phyloP scores from a whole-genome alignment of 2,797 vertebrate genomes.

The Acanthurus tractus region DNA sequence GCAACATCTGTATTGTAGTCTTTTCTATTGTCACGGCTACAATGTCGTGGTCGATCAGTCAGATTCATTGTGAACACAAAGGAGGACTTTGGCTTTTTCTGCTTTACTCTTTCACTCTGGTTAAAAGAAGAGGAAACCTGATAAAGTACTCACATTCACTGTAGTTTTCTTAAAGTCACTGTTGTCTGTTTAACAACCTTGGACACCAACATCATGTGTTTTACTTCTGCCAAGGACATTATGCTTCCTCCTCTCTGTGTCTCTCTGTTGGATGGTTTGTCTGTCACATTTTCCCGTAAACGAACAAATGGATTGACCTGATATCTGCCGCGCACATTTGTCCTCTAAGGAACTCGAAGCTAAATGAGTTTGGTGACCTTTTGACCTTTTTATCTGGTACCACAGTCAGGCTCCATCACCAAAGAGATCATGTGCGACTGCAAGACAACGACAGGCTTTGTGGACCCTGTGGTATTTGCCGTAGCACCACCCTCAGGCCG shows the following conservation, averaged over 20 bases:
- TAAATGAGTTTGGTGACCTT: background rate
- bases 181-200: slow-evolving; percentile 17
- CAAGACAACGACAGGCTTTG: background rate
- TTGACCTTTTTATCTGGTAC: background rate
- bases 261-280: background rate
- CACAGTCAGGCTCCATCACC: too few species aligned
- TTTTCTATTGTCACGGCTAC: too few species aligned
- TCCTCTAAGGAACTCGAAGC: background rate
- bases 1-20: too few species aligned
- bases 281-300: slow-evolving; percentile 9
- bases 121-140: too few species aligned
- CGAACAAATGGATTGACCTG: background rate
- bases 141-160: too few species aligned
- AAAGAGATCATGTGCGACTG: too few species aligned
- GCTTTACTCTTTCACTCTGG: too few species aligned
- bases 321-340: background rate
- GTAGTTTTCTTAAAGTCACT: background rate
- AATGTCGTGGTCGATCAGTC: too few species aligned
- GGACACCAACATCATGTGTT: slow-evolving; percentile 2
- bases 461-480: background rate
- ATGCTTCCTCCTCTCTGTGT: background rate
- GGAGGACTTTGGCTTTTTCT: too few species aligned
- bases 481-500: background rate
- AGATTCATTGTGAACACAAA: too few species aligned
- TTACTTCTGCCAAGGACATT: slow-evolving; percentile 13